Base-by-base conservation (phyloP, 2,888 invertebrate genomes). In the Cosmorhoe ocellata region DNA sequence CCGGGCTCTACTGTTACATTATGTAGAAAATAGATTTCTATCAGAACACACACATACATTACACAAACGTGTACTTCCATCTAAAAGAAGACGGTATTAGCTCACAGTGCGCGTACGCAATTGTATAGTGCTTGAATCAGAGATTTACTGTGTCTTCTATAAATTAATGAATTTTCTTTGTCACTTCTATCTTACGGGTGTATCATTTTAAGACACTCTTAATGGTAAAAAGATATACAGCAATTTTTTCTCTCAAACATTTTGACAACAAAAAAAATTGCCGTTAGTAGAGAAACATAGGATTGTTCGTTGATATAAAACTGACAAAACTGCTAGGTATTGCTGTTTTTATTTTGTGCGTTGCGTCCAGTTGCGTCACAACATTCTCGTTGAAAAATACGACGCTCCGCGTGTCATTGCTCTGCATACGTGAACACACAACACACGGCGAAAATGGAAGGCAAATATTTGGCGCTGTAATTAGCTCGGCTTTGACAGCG, bases 391-490 rank as follows among this genome's bases (percentile, higher is more conserved):
- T 51, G 49, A 44, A 44, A 43, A 34, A 26, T 68, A 54, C 61
- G 56, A 54, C 53, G 37, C 10, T 24, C 26, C 45, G n/a, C n/a
- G 62, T 59, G 56, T 60, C 61, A 44, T 32, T 42, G 42, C 58
- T 49, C 51, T 72, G 71, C 71, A 79, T 74, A 72, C 67, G 54
- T 47, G 61, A 74, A 65, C 54, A 27, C 59, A 28, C 60, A 61
- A 58, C 62, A 46, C 61, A 63, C 67, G 58, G 53, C 60, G 53
- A 64, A 72, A 74, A 73, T 70, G 67, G 66, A 69, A 65, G 64
- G 66, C 70, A 75, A 76, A 79, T 75, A 78, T 77, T 79, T 77
- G 74, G 66, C 30, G 51, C 61, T 59, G 69, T 78, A 77, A 78
- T 79, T 78, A 75, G 67, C 64, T 66, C 58, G 60, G 71, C 67